A percentile compares a stretch with the other conserved stretches of the same genome.
Evolutionary conservation across 2,888 invertebrate species (phyloP).

Genomic region (Strigamia crassipes): DNA sequence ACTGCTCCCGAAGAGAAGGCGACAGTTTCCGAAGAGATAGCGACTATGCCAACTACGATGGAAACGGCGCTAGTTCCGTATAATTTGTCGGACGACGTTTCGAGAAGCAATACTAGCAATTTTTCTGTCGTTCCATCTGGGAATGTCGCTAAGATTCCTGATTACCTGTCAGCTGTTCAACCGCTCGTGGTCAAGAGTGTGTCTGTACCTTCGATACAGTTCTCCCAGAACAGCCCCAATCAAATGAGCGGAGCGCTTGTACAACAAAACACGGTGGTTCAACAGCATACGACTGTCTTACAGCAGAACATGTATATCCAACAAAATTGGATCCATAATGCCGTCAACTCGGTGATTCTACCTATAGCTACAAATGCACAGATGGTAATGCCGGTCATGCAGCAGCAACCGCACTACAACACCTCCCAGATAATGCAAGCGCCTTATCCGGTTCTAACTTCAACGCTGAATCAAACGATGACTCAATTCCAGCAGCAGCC

Average conservation of each 20-base stretch:
- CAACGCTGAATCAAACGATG: background rate
- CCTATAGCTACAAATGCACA: background rate
- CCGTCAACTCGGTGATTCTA: background rate
- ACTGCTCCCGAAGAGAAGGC: too few species aligned
- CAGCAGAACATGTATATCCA: background rate
- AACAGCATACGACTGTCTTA: background rate
- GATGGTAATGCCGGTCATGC: background rate
- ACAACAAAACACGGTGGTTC: background rate
- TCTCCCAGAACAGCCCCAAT: background rate
- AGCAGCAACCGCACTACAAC: background rate
- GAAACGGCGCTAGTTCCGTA: too few species aligned
- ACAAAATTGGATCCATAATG: background rate
- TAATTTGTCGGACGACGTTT: too few species aligned
- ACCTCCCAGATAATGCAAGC: background rate
- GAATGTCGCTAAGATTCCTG: background rate
- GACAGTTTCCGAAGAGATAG: too few species aligned
- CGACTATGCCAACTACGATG: too few species aligned
- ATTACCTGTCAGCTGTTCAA: background rate
- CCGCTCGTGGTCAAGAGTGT: background rate
- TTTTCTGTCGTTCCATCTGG: background rate
- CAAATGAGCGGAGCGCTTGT: conserved; percentile 18
- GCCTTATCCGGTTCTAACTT: background rate
- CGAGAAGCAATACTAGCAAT: too few species aligned
- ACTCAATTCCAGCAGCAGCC: background rate
- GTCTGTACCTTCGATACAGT: background rate